A percentile compares a stretch with the other conserved stretches of the same genome.
phyloP scores from a whole-genome alignment of 2,797 vertebrate genomes.

The Enteromius paludinosus region DNA sequence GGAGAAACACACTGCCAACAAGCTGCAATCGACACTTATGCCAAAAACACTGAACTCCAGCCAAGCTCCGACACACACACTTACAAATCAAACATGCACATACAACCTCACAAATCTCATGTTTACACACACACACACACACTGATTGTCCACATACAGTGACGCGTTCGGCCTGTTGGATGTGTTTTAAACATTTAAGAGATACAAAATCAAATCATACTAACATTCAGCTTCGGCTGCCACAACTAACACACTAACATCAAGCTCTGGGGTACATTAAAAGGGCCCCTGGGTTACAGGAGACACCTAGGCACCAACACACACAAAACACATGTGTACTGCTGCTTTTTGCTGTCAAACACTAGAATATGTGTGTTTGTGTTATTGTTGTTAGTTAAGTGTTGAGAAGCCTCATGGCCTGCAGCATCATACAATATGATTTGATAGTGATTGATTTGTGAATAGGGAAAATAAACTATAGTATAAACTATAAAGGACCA shows the following conservation, averaged over 20 bases:
- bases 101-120: neutral
- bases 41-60: conserved; percentile 82
- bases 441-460: neutral
- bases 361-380: neutral
- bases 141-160: neutral
- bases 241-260: neutral
- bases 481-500: neutral
- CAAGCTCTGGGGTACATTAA: neutral
- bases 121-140: conserved; percentile 9
- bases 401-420: neutral
- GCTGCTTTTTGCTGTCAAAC: neutral
- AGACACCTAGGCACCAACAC: neutral
- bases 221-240: neutral
- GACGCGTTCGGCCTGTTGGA: neutral
- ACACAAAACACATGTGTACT: neutral
- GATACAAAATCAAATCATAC: neutral
- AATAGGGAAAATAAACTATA: neutral
- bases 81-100: conserved; percentile 1
- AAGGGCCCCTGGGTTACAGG: neutral
- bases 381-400: neutral
- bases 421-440: neutral
- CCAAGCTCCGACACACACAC: conserved; percentile 78
- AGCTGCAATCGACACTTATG: conserved; percentile 84
- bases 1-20: conserved; percentile 84
- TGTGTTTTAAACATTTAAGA: neutral